Base-by-base conservation (phyloP, 1,140 invertebrate species). In the Vanessa tameamea region DNA sequence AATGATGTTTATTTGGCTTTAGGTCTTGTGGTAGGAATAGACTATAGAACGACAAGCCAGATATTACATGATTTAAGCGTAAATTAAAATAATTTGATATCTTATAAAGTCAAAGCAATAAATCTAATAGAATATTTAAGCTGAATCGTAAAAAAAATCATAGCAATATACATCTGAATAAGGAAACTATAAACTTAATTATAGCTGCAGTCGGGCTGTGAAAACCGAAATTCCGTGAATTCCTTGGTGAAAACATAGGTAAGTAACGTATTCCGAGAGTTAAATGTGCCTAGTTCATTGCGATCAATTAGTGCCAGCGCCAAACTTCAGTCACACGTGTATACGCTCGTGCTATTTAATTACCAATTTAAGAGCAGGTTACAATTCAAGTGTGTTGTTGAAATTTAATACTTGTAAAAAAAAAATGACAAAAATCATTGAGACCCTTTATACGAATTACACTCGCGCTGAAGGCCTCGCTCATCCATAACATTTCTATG, bases 231-330 rank as follows among this genome's bases (percentile, higher is more conserved):
- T 20, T 15, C 20, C 14, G 37, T n/a, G 51, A 53, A 53, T 16
- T 51, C 50, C 50, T 7, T 6, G 51, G 4, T 16, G n/a, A 6
- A 7, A 14, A 23, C 23, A 37, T 53, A 53, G 48, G 14, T 37
- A 53, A 8, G 9, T n/a, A 9, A 47, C 47, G 47, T 11, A 23
- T 37, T 14, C 31, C 59, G 20, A 55, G 68, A 47, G 55, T 31
- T 51, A 51, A 68, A 73, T 47, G 64, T 64, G 31, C 63, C 59
- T 63, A 64, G 66, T 73, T 72, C 68, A 78, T 80, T 72, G 73
- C 68, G 70, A 78, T 72, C 72, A 78, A 78, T 80, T 78, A 80
- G 69, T 69, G 66, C 31, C 64, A 37, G 31, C 68, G 48, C 55
- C 48, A 14, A 61, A 72, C 57, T 72, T 70, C 63, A 47, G 23